Conservation (phyloP, 2,113 vertebrate species). For the Scophthalmus maximus region DNA sequence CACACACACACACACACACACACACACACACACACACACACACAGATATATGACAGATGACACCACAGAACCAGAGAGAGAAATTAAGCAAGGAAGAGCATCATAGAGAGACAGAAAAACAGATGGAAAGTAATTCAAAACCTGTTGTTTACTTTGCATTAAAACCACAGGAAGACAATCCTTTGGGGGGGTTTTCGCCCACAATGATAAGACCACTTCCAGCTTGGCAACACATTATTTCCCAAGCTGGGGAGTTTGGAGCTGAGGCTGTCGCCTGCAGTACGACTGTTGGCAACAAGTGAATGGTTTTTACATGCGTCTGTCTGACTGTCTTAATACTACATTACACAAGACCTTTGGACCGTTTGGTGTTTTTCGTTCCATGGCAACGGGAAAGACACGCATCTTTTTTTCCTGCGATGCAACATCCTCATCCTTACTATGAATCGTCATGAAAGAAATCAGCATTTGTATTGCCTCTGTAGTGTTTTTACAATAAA, state of each 20-base stretch:
- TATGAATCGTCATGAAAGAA: no score
- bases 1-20: background rate
- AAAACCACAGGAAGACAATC: constrained; percentile 42
- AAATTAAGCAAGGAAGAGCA: constrained; percentile 9
- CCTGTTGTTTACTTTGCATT: constrained; percentile 51
- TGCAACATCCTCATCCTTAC: constrained; percentile 4
- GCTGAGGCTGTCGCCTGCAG: constrained; percentile 33
- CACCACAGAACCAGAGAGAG: constrained; percentile 29
- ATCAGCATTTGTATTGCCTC: no score
- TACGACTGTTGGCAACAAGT: constrained; percentile 33
- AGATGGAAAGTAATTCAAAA: constrained; percentile 54
- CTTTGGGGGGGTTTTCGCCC: background rate
- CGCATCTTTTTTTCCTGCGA: background rate
- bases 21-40: background rate
- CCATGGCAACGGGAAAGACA: constrained; percentile 16
- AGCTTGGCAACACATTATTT: constrained; percentile 48
- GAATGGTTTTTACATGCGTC: constrained; percentile 40
- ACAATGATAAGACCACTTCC: constrained; percentile 43
- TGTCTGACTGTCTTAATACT: constrained; percentile 25
- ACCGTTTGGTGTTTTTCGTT: constrained; percentile 38
- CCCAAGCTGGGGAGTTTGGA: constrained; percentile 19
- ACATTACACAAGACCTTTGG: constrained; percentile 41
- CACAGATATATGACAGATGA: constrained; percentile 43
- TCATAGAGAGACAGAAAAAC: constrained; percentile 37
- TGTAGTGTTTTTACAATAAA: background rate